Evolutionary conservation across 2,888 invertebrate genomes (phyloP), one percentile per base, ranked within the genome.

Genomic region (Sesia bembeciformis): DNA sequence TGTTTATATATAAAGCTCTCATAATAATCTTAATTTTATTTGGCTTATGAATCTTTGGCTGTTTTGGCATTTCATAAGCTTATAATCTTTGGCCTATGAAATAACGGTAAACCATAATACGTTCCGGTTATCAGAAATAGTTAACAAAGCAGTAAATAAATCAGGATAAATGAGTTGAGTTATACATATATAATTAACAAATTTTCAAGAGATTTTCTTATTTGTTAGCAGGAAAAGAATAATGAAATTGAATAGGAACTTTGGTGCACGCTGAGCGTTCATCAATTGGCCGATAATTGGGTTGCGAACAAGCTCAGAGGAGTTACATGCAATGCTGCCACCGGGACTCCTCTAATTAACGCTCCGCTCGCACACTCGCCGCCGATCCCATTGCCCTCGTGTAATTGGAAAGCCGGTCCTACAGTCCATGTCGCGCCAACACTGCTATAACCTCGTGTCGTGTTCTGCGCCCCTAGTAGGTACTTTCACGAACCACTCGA

Each of bases 271-370:
- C 71, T 74, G 72, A 62, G 64, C 77, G 78, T 79, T 79, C 81
- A 82, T 84, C 81, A 76, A 76, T 66, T 68, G 68, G 66, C 74
- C 79, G 78, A 78, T 86, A 87, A 86, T 86, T 88, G 85, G 85
- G 81, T 78, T 67, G 76, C 74, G 70, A 74, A 71, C 68, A 71
- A 63, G 65, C 69, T 70, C 70, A 73, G 68, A 74, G 78, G 76
- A 71, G 68, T 67, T 67, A 65, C 67, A 72, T 65, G 70, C 61
- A 53, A 62, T 57, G 64, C 65, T 67, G 68, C 66, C 70, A 52
- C 42, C 52, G 76, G 73, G 76, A 74, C 74, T 75, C 75, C 78
- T 77, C 78, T 81, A 85, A 87, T 85, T 85, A 85, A 76, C 74
- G 74, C 72, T 70, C 64, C 5, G n/a, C 62, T 68, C 72, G 68